Base-by-base conservation (phyloP, 2,113 vertebrate genomes). In the Indicator maculatus region DNA sequence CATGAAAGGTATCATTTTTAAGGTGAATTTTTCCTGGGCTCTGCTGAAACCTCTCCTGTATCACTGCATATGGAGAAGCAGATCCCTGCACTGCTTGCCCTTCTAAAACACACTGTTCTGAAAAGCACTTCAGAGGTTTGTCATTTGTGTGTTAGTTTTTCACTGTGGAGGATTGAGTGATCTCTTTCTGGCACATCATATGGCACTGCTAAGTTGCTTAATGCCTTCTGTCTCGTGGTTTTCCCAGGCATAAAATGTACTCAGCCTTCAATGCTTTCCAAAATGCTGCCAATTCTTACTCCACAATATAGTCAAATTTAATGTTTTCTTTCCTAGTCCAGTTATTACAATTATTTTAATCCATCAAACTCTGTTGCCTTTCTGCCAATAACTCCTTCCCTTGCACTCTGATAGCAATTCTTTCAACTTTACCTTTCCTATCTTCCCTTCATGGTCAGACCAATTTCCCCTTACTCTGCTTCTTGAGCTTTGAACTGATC, bases 1-100 rank as follows among this genome's bases (percentile, higher is more conserved):
- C 7, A 3, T 0, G 1, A 26, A 69, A 23, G 2, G 8, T 26
- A 4, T 15, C 0, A 23, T 55, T 86, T 69, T 52, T 70, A 59
- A 28, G 9, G 17, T 47, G 61, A 12, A 10, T 74, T 86, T 84
- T 86, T 84, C 16, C 33, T 21, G 9, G 33, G 27, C 8, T 50
- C 66, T 27, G 45, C 9, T 59, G 72, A 76, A 79, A 41, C 9
- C 38, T 5, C 52, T 44, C 30, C 13, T 41, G 3, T 63, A 6
- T 63, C 38, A 65, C 85, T 56, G 19, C 41, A 26, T 1, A 4
- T 47, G 23, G 27, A 67, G 33, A 76, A 85, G 38, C 30, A 82
- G 64, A 50, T 67, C 6, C 9, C 5, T 36, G 36, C 39, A 21
- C 44, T 41, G 28, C 36, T 50, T 61, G 3, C 41, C 28, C 20